These are phyloP conservation scores for Aporrectodea caliginosa DNA, from an alignment of 1,140 invertebrate genomes.

Conservation along the genomic window DNA sequence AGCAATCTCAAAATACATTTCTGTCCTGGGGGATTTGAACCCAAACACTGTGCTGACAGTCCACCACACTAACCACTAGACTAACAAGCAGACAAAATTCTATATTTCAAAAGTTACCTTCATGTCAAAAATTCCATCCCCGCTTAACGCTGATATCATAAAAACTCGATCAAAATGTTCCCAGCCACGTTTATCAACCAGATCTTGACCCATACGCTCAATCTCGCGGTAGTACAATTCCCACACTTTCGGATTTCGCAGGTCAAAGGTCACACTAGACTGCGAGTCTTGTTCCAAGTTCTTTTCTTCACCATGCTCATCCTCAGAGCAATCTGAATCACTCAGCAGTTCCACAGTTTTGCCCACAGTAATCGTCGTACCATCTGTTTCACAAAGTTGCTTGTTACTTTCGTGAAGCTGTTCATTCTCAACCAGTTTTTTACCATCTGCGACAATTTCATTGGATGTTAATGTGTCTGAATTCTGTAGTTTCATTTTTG, in stretches of 20 bases:
- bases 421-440: no score
- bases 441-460: no score
- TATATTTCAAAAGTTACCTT: constrained; percentile 66
- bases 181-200: constrained; percentile 59
- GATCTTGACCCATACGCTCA: constrained; percentile 2
- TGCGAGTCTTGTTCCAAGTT: neutral
- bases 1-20: no score
- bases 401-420: no score
- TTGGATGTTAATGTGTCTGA: no score
- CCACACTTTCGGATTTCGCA: neutral
- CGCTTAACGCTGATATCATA: constrained; percentile 77
- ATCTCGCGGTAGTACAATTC: neutral
- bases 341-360: constrained; percentile 6
- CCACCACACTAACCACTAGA: no score
- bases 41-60: no score
- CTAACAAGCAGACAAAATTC: no score
- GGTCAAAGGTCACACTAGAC: constrained; percentile 3
- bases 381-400: no score
- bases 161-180: constrained; percentile 78
- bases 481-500: constrained; percentile 24
- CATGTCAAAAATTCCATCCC: constrained; percentile 71
- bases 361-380: no score
- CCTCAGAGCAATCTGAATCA: neutral
- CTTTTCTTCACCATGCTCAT: neutral
- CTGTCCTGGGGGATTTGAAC: no score